Percentiles rank a stretch among this genome's conserved stretches.
Conservation (phyloP, 1,140 invertebrate species). For the Polypedilum pembai region DNA sequence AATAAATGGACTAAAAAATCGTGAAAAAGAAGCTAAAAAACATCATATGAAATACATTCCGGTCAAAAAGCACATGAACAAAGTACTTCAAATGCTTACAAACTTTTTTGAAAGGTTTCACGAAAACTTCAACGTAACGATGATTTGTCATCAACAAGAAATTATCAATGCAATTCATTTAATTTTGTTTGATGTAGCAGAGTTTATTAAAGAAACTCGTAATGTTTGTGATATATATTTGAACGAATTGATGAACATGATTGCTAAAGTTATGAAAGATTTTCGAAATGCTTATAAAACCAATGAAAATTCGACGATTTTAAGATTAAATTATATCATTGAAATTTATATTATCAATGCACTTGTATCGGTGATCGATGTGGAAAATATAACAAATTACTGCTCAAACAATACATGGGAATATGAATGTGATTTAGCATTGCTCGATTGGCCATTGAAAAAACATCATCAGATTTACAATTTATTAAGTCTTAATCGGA, state of each 20-base stretch:
- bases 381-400: neutral
- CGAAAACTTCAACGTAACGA: neutral
- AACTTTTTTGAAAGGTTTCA: neutral
- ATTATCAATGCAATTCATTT: neutral
- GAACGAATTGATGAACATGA: neutral
- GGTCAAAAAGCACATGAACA: neutral
- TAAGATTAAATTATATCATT: neutral
- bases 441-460: neutral
- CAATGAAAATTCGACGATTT: neutral
- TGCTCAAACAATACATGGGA: conserved; percentile 1
- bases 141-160: neutral
- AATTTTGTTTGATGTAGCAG: neutral
- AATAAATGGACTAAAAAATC: neutral
- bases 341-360: neutral
- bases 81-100: neutral
- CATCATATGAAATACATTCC: neutral
- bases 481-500: neutral
- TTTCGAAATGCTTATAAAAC: neutral
- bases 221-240: neutral
- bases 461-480: neutral
- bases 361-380: neutral
- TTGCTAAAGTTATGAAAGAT: neutral
- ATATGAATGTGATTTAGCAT: neutral
- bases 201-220: neutral
- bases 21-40: neutral